Conservation (phyloP, 2,113 vertebrate genomes). For the Mola mola region DNA sequence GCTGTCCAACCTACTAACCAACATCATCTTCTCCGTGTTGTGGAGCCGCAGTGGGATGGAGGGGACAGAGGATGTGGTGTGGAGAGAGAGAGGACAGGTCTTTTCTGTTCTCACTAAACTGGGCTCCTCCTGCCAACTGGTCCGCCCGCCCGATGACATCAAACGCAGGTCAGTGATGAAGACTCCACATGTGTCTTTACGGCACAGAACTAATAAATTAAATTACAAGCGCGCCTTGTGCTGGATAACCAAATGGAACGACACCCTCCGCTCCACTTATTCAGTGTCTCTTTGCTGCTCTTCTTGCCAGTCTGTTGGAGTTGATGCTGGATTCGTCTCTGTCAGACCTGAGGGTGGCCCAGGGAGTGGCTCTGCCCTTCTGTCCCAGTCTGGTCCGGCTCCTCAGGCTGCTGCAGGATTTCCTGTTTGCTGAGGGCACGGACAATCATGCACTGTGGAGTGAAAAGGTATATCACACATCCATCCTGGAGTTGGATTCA, state of each 20-base stretch:
- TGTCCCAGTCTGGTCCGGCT: conserved; percentile 89
- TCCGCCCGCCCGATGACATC: conserved; percentile 91
- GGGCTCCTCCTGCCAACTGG: conserved; percentile 90
- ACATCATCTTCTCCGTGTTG: conserved; percentile 92
- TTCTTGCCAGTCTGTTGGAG: conserved; percentile 88
- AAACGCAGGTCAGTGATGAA: conserved; percentile 87
- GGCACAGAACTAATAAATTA: too few species aligned
- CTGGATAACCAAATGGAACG: too few species aligned
- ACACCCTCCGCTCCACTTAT: neutral
- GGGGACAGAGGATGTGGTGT: conserved; percentile 85
- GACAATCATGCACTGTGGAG: conserved; percentile 93
- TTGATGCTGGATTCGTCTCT: conserved; percentile 98
- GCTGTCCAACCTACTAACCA: conserved; percentile 95
- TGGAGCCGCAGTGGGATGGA: conserved; percentile 91
- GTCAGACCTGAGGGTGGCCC: conserved; percentile 88
- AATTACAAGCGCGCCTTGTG: too few species aligned
- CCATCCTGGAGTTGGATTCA: neutral
- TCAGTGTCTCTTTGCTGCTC: conserved; percentile 11
- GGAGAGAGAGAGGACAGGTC: conserved; percentile 94
- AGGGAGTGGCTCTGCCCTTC: conserved; percentile 77
- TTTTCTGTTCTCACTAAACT: conserved; percentile 97
- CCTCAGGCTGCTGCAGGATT: conserved; percentile 95
- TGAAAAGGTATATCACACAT: conserved; percentile 87
- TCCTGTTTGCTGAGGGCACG: conserved; percentile 92
- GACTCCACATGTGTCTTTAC: neutral